Base-by-base conservation (phyloP, 2,797 vertebrate species). In the Gouania willdenowi region DNA sequence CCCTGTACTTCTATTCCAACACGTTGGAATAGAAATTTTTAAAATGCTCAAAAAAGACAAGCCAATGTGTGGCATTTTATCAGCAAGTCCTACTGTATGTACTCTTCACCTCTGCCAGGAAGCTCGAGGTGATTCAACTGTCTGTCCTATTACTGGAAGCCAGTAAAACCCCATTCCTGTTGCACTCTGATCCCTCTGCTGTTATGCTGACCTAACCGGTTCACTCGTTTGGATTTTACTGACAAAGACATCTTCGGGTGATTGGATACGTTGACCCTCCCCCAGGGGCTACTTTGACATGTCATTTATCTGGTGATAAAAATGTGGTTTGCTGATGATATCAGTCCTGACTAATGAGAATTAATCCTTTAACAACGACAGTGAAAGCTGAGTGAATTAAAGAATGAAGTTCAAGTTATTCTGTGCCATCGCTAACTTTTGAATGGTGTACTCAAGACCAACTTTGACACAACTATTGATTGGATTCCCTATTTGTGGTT, bases 71-170 rank as follows among this genome's bases (percentile, higher is more conserved):
- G 63, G 41, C 46, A 55, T 63, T 58, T 66, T 39, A 56, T 56
- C 61, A 63, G 51, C 59, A 50, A 3, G 33, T 50, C 49, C 5
- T 15, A 53, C 69, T 53, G 43, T n/a, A 72, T 48, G 65, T 54
- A 69, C 68, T 63, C 57, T 46, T 62, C 26, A 7, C 12, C 21
- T 35, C n/a, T 2, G 49, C 27, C 41, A 32, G 53, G 40, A 39
- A 21, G 30, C 18, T 18, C 10, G 17, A 3, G 8, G 26, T 62
- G 56, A 68, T 65, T 49, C 55, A 47, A 62, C 59, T 57, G 24
- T 18, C 28, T 10, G 52, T 47, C 55, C 49, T 52, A 24, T 46
- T 53, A 62, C 42, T 45, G 47, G 51, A 66, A 60, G 59, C 46
- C 59, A 30, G 35, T 55, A 41, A 67, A 67, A 58, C 53, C 48